Conservation (phyloP, 2,797 vertebrate genomes). For the Pseudochaenichthys georgianus region DNA sequence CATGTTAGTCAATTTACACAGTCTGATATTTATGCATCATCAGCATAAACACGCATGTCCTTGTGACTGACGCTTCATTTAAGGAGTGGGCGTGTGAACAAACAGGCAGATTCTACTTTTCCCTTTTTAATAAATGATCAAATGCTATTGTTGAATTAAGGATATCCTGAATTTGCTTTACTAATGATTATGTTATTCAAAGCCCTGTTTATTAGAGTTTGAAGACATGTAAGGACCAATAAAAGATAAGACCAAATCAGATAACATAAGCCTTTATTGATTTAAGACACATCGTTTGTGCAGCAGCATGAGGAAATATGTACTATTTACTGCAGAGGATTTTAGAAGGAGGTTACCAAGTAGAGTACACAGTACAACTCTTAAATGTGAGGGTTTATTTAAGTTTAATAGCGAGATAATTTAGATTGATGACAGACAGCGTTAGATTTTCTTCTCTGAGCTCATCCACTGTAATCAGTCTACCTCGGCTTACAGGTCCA, state of each 20-base stretch:
- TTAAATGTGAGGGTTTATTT: slow-evolving; percentile 39
- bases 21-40: not conserved
- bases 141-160: not conserved
- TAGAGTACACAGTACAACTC: slow-evolving; percentile 28
- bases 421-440: slow-evolving; percentile 22
- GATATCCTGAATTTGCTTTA: not conserved
- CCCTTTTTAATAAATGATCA: not conserved
- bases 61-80: not conserved
- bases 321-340: not conserved
- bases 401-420: slow-evolving; percentile 22
- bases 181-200: not conserved
- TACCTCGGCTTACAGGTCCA: slow-evolving; percentile 36
- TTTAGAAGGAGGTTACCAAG: slow-evolving; percentile 33
- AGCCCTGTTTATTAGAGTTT: not conserved
- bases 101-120: too few relatives aligned
- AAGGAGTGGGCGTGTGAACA: too few relatives aligned
- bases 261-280: slow-evolving; percentile 2
- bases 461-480: slow-evolving; percentile 52
- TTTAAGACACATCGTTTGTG: too few relatives aligned
- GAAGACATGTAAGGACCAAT: not conserved
- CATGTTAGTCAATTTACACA: not conserved
- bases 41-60: not conserved
- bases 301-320: not conserved
- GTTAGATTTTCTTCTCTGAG: slow-evolving; percentile 26
- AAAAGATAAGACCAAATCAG: not conserved